Conservation (phyloP, 2,888 invertebrate genomes). For the Dusona sp. region DNA sequence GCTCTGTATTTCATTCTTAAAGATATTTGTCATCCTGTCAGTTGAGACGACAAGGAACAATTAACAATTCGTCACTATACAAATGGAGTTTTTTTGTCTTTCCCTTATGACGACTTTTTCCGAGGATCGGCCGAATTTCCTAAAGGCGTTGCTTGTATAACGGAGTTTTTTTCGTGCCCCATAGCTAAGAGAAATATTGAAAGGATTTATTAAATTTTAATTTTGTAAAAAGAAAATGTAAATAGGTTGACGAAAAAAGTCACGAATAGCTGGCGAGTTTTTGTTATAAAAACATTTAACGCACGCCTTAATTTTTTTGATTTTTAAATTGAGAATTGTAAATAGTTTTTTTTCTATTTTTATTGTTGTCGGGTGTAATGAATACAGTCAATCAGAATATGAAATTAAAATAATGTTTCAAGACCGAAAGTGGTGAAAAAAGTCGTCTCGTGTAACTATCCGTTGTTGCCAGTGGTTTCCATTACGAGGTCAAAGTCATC, state of each 20-base stretch:
- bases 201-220: not conserved
- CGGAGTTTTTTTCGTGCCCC: not conserved
- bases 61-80: conserved; percentile 4
- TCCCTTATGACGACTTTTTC: not conserved
- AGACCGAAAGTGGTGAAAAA: conserved; percentile 7
- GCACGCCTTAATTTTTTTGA: no score
- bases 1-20: conserved; percentile 3
- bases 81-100: not conserved
- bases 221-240: not conserved
- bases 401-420: conserved; percentile 28
- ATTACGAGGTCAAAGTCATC: conserved; percentile 63
- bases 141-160: not conserved
- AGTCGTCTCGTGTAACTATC: conserved; percentile 22
- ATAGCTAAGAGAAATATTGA: not conserved
- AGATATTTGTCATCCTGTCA: conserved; percentile 2
- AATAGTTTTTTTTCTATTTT: not conserved
- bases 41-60: conserved; percentile 1
- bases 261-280: not conserved
- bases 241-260: not conserved
- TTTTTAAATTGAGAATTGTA: no score
- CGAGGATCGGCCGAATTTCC: not conserved
- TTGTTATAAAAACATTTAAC: not conserved
- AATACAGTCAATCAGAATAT: not conserved
- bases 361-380: not conserved
- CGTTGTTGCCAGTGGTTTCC: conserved; percentile 35